Evolutionary conservation across 2,797 vertebrate species (phyloP), one percentile per base, ranked within the genome.

Genomic region (Eurystomus glaucurus): DNA sequence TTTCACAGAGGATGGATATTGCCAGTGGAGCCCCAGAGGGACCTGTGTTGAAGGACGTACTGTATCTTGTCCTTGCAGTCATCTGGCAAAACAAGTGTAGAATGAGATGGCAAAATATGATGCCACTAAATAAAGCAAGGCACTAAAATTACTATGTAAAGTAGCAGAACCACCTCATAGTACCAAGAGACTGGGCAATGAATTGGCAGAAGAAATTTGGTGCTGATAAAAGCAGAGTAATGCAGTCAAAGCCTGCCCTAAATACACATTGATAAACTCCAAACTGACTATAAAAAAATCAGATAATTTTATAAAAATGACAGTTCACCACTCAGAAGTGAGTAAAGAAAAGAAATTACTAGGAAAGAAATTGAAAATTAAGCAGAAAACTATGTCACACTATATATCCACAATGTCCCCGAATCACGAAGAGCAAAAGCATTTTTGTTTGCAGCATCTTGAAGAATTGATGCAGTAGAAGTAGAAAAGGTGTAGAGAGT

Each of bases 301-400:
- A 76, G 28, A 54, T 58, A 69, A 58, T 83, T 66, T 70, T 46
- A 37, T 37, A 37, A 87, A 95, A 66, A 94, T 61, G 5, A 7
- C 29, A 79, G 10, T 45, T 64, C 21, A 82, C 41, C 8, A 25
- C 6, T 81, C 28, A 29, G 7, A 54, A 22, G 3, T 41, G 29
- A 58, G 18, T 64, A 77, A 92, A 74, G 16, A 79, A 74, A 78
- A 55, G 1, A 50, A 31, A n/a, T 80, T 75, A 17, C 13, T 11
- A 51, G 39, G 31, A 83, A 75, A 55, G 11, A 69, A 58, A 85
- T 5, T 2, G 12, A 79, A 84, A 92, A 31, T 5, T 52, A 72
- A 89, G 2, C 4, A 50, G n/a, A 52, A 89, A 54, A 28, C 2
- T 35, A 2, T 88, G 21, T 54, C 2, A 1, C 2, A 15, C 1